Conservation (phyloP, 2,888 invertebrate genomes). For the Nomada fucata region DNA sequence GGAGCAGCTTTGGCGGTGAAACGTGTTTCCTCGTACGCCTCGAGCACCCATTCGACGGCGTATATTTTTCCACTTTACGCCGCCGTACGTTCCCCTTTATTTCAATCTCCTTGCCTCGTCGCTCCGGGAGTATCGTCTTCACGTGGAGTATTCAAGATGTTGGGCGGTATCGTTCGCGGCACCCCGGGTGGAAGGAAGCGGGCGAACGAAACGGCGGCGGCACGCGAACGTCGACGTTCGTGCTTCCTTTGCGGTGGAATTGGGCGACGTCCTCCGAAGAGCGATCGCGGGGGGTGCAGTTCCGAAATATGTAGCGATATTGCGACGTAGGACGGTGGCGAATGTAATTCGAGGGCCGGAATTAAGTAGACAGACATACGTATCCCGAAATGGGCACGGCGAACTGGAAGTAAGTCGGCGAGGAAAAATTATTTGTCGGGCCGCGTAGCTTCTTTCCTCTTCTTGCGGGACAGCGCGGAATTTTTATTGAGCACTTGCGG, state of each 20-base stretch:
- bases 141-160: conserved; percentile 20
- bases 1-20: conserved; percentile 10
- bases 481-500: conserved; percentile 67
- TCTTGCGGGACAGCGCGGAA: conserved; percentile 47
- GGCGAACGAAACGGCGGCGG: not conserved
- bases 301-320: not conserved
- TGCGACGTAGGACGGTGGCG: not conserved
- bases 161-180: conserved; percentile 1
- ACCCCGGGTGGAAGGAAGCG: not conserved
- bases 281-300: not conserved
- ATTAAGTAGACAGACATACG: conserved; percentile 13
- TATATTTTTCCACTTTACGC: conserved; percentile 6
- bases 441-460: conserved; percentile 35
- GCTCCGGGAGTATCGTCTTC: conserved; percentile 23
- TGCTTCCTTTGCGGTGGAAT: not conserved
- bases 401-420: not conserved
- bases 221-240: not conserved
- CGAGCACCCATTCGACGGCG: conserved; percentile 1
- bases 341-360: not conserved
- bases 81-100: conserved; percentile 18
- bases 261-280: not conserved
- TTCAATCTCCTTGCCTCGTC: conserved; percentile 26
- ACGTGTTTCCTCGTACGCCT: not conserved
- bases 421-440: conserved; percentile 36
- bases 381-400: not conserved